phyloP scores from a whole-genome alignment of 2,113 vertebrate species.

The Cyprinus carpio region DNA sequence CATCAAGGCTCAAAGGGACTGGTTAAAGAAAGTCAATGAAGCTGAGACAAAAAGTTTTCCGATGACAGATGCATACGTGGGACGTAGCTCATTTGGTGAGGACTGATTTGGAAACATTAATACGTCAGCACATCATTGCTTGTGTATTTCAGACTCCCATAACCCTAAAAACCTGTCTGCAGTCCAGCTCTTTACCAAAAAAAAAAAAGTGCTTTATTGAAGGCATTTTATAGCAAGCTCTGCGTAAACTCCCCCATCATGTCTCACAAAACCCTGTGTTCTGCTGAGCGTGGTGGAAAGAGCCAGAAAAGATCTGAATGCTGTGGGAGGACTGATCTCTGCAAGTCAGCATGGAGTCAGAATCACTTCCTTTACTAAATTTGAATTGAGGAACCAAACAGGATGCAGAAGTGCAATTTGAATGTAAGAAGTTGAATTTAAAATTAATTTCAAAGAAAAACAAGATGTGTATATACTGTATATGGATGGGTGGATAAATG shows the following conservation, averaged over 20 bases:
- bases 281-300: background rate
- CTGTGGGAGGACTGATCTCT: background rate
- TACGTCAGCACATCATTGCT: background rate
- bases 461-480: too few species aligned
- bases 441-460: background rate
- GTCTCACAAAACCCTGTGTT: background rate
- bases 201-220: conserved; percentile 17
- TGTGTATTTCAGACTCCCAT: background rate
- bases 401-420: background rate
- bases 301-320: background rate
- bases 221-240: background rate
- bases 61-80: background rate
- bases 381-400: background rate
- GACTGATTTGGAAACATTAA: background rate
- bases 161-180: background rate
- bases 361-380: background rate
- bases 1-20: background rate
- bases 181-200: background rate
- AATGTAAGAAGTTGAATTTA: background rate
- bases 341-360: background rate
- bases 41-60: background rate
- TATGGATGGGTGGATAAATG: background rate
- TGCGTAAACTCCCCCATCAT: background rate
- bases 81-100: background rate
- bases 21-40: conserved; percentile 12